A percentile compares a stretch with the other conserved stretches of the same genome.
phyloP scores from a whole-genome alignment of 2,797 vertebrate genomes.

The Chaenodraco wilsoni region DNA sequence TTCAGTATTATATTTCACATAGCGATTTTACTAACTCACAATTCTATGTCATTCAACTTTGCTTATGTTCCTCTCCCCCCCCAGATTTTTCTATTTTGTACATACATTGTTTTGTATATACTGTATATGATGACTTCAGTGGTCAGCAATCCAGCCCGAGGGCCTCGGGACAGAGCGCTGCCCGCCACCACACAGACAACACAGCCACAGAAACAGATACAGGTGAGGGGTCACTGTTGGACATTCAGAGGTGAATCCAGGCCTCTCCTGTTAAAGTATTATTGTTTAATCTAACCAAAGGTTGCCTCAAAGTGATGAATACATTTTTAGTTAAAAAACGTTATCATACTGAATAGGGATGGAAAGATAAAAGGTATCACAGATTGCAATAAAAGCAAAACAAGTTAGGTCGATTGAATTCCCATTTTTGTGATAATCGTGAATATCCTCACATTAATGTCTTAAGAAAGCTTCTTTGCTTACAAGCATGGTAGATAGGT shows the following conservation, averaged over 20 bases:
- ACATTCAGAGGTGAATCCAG: not conserved
- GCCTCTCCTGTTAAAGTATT: not conserved
- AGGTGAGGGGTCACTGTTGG: slow-evolving; percentile 82
- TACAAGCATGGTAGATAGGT: too few species aligned
- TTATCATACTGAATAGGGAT: not conserved
- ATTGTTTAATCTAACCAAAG: too few species aligned
- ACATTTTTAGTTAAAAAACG: too few species aligned
- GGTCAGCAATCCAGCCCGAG: slow-evolving; percentile 92
- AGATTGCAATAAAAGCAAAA: too few species aligned
- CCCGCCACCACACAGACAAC: slow-evolving; percentile 86
- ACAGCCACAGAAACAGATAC: slow-evolving; percentile 96
- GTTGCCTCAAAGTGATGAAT: not conserved
- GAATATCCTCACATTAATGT: too few species aligned
- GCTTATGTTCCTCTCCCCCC: slow-evolving; percentile 16
- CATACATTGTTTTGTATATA: slow-evolving; percentile 99
- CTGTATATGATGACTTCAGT: slow-evolving; percentile 99
- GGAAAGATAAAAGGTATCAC: too few species aligned
- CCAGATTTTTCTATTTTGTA: slow-evolving; percentile 99
- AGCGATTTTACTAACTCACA: not conserved
- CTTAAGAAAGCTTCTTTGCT: too few species aligned
- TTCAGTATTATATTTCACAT: slow-evolving; percentile 20
- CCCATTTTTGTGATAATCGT: too few species aligned
- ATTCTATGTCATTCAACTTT: not conserved
- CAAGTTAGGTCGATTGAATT: too few species aligned
- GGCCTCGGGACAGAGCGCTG: slow-evolving; percentile 91